Evolutionary conservation across 2,113 vertebrate genomes (phyloP), one percentile per base, ranked within the genome.

Genomic region (Stigmatopora argus): DNA sequence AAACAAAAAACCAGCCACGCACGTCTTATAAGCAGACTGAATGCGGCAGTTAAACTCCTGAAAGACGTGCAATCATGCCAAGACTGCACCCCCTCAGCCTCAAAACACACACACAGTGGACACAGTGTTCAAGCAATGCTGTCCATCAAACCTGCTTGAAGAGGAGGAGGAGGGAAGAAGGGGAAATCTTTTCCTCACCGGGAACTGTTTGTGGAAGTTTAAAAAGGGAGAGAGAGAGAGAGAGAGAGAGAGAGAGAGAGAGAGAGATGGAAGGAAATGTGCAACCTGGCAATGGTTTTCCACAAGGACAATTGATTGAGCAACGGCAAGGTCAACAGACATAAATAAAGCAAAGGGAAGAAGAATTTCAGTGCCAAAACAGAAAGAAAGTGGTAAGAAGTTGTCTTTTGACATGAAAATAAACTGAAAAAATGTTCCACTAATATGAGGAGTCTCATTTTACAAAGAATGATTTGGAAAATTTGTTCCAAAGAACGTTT

Each of bases 121-220:
- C 45, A 66, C 53, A 77, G 61, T 64, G 57, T 75, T 77, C 83
- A 84, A 75, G 62, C 78, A 75, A 63, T 71, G 72, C 83, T 85
- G 87, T 86, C 86, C 82, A 65, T 89, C 84, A 86, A 73, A 57
- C 64, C 66, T 69, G 48, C 67, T 34, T 56, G 73, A 74, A 73
- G 67, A 48, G 46, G 10, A 53, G 51, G 51, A 53, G 19, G 51
- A 53, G 51, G 51, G 51, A 53, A 66, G 73, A 77, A 71, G 70
- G 35, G 62, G 65, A 76, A 71, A 61, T 60, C 67, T 72, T n/a
- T 78, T 68, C 63, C 66, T 71, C 10, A 7, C 51, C 38, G 52
- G 49, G 59, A 62, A 85, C 69, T 35, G 45, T 63, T 65, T 66
- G 66, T 62, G 65, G 66, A 45, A 61, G 74, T 72, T 62, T 71